Base-by-base conservation (phyloP, 1,140 invertebrate species). In the Drosophila malerkotliana region DNA sequence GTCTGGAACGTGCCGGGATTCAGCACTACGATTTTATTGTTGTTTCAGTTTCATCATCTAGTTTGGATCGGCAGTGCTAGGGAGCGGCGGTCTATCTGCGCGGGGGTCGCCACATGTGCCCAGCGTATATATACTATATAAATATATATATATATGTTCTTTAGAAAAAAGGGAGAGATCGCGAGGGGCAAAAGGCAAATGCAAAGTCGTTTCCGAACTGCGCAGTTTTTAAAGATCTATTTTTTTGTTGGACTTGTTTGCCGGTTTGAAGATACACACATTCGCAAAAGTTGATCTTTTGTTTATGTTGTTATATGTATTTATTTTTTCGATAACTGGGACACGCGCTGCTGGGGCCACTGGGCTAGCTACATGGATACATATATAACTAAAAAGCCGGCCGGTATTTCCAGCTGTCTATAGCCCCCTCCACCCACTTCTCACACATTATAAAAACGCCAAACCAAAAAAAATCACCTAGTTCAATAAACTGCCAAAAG, bases 401-500 rank as follows among this genome's bases (percentile, higher is more conserved):
- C 74, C 67, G 74, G 75, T 72, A 73, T 78, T 72, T 57, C 72
- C 72, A 57, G 60, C 47, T 53, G 44, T 39, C 54, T 52, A 52
- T 51, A 44, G 26, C 3, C 24, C 34, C 6, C 47, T 5, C n/a
- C 44, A 15, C 4, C 7, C 26, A 12, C n/a, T 34, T 24, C 10
- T 8, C 14, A 44, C 4, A 41, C 12, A 1, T 4, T 10, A 14
- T 10, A 15, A 18, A 9, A 14, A 21, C n/a, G 34, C 18, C 30
- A 44, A 44, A 7, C 15, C 15, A 21, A 21, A 49, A 24, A n/a
- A 18, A 37, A 21, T 34, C 47, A 72, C 39, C 49, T 26, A 41
- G 79, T 82, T 82, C 79, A 81, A 73, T 39, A 81, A 77, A 77
- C 79, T 61, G 57, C 39, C 56, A 26, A 72, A 68, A 56, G 44